Evolutionary conservation across 2,797 vertebrate genomes (phyloP).

Genomic region (Typhlichthys eigenmanni): DNA sequence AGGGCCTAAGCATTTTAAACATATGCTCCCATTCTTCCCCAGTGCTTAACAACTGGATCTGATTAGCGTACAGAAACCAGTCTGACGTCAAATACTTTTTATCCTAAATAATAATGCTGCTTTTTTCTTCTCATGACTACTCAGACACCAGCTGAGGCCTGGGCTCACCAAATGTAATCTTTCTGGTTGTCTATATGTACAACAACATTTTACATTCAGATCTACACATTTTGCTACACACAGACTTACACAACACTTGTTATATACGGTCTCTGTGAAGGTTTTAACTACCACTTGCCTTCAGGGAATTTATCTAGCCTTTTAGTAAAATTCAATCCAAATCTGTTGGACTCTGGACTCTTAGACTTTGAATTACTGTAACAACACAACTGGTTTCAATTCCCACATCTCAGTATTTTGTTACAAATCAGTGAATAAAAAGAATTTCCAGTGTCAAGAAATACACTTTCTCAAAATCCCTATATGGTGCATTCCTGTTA

Average conservation of each 20-base stretch:
- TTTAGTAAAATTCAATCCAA: constrained; percentile 20
- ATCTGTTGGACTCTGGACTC: background rate
- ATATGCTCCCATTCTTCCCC: background rate
- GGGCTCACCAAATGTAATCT: constrained; percentile 15
- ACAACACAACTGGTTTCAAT: background rate
- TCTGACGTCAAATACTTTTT: constrained; percentile 20
- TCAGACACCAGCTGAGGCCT: constrained; percentile 70
- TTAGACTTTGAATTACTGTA: background rate
- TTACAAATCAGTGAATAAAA: background rate
- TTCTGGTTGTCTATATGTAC: constrained; percentile 10
- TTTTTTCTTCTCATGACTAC: constrained; percentile 31
- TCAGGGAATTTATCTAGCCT: background rate
- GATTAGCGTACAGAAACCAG: constrained; percentile 42
- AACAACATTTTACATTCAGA: constrained; percentile 32
- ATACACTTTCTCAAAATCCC: background rate
- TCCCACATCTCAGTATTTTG: background rate
- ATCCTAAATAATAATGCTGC: background rate
- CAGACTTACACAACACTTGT: constrained; percentile 28
- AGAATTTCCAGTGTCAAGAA: background rate
- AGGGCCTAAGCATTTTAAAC: background rate
- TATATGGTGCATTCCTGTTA: constrained; percentile 1
- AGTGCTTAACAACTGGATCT: background rate
- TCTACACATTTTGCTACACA: constrained; percentile 18
- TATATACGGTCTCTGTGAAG: background rate
- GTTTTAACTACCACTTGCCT: background rate